Evolutionary conservation across 1,140 invertebrate genomes (phyloP), one percentile per base, ranked within the genome.

Genomic region (Papilio xuthus): DNA sequence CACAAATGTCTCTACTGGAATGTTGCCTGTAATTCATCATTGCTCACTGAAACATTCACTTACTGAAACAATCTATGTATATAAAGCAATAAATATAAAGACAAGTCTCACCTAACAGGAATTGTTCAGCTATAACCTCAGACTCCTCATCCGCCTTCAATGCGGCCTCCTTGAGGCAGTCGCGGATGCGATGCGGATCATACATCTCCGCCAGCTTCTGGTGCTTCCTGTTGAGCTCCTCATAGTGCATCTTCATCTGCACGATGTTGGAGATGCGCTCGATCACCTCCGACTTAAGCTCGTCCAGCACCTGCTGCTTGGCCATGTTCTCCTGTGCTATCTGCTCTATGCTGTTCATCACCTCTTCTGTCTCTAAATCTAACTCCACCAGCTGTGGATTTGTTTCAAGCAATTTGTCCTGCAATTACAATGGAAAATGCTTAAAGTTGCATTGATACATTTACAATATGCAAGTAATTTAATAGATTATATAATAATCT

Each of bases 1-100:
- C 32, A 97, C 88, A 90, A 97, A 97, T 42, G 95, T 95, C 81
- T 97, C 97, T 12, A 97, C 96, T 87, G 97, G 96, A 63, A 97
- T 95, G 83, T 96, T 95, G 18, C 96, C 95, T 85, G 95, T 32
- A 83, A 87, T 37, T 28, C 67, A 76, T 67, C 13, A 80, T 44
- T 7, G 23, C 7, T 44, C 20, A 44, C 0, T n/a, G n/a, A 23
- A 20, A n/a, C 13, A n/a, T 18, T 41, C 7, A 37, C 7, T 37
- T 37, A 37, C 32, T 37, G 32, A 37, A 37, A 37, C 32, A 37
- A 37, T 37, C 32, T 37, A 37, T 37, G 32, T 6, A 37, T 37
- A 37, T 37, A 37, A 37, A 7, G 32, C 47, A 50, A 18, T 50
- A 18, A 18, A 18, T n/a, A n/a, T 47, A 18, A 73, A 44, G 1